phyloP scores from a whole-genome alignment of 2,888 invertebrate species.

The Drosophila histrio region DNA sequence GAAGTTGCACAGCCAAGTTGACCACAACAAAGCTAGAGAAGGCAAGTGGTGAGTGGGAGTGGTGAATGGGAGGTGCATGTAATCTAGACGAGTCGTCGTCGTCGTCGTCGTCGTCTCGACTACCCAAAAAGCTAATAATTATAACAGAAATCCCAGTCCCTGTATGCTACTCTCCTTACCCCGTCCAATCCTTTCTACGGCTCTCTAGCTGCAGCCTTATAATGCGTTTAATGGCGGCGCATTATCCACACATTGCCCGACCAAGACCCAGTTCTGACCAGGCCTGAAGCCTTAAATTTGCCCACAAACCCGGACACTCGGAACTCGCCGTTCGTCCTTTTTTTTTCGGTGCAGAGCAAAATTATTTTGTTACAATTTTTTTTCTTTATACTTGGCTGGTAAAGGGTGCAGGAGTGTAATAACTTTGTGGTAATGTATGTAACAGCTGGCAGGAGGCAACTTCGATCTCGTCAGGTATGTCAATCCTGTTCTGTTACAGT shows the following conservation, averaged over 20 bases:
- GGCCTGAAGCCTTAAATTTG: constrained; percentile 66
- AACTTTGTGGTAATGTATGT: not conserved
- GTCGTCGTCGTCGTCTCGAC: constrained; percentile 44
- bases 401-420: not conserved
- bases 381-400: not conserved
- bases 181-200: not conserved
- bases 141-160: constrained; percentile 34
- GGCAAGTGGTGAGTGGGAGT: not conserved
- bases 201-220: constrained; percentile 17
- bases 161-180: not conserved
- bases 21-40: constrained; percentile 50
- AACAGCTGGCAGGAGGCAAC: no score
- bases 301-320: constrained; percentile 16
- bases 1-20: constrained; percentile 9
- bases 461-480: no score
- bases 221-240: constrained; percentile 69
- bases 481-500: no score
- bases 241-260: constrained; percentile 65
- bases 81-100: constrained; percentile 50
- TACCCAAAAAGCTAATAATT: constrained; percentile 65
- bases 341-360: not conserved
- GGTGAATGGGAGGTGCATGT: constrained; percentile 5
- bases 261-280: constrained; percentile 15
- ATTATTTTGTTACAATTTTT: constrained; percentile 22
- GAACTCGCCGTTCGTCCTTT: constrained; percentile 26